Base-by-base conservation (phyloP, 2,888 invertebrate genomes). In the Eumerus sabulonum region DNA sequence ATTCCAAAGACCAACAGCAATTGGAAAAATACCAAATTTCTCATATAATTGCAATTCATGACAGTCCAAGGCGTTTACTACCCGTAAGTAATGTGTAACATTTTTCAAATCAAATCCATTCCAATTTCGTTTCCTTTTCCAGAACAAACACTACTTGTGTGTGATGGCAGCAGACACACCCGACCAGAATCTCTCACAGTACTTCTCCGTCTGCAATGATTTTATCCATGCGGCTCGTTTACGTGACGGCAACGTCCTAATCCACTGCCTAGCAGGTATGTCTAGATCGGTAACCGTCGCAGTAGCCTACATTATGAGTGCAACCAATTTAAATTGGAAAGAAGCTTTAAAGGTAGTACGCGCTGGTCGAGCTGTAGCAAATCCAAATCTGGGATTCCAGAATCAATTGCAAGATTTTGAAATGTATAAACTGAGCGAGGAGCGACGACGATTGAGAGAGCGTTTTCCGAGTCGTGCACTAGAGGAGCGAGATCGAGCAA, bases 191-290 rank as follows among this genome's bases (percentile, higher is more conserved):
- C 91, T 98, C 62, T 94, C 95, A 38, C 97, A 97, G 89, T 97
- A 96, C 90, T 98, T 98, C 90, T 92, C 96, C 48, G 90, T 96
- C 82, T 97, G 97, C 90, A 98, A 97, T 90, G 98, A 98, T 88
- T 98, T 98, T 88, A 98, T 98, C 84, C 98, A 98, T 88, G 94
- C 94, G 0, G 98, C 98, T 1, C 91, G 98, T 38, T 91, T 97
- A 19, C 91, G 95, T 66, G 96, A 96, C 73, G 98, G 98, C 56
- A 95, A 94, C 88, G 96, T 96, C 45, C 92, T 98, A 19, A 96
- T 98, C 84, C 98, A 98, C 89, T 98, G 98, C 89, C 90, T 98
- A 86, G 98, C 98, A 16, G 98, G 98, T 35, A 97, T 98, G 94
- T 98, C 98, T 0, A 93, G 98, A 17, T 98, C 98, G 86, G 98